Evolutionary conservation across 2,888 invertebrate species (phyloP), one percentile per base, ranked within the genome.

Genomic region (Morinoia aosen): DNA sequence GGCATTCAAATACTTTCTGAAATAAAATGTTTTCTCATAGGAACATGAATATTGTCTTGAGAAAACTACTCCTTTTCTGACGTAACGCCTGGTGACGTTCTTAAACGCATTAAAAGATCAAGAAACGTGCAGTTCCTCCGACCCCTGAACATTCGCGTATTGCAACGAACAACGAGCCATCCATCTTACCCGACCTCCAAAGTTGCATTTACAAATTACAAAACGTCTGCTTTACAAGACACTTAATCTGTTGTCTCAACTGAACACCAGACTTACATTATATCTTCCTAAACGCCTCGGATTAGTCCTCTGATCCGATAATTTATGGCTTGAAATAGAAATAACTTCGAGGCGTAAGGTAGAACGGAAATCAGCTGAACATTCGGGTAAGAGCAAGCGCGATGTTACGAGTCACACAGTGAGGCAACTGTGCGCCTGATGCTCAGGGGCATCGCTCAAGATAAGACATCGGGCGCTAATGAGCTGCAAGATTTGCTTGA

Each of bases 381-480:
- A 33, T 76, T 33, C 25, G 1, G 76, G 61, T 61, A 61, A 5
- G 61, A 19, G 33, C 76, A 76, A 10, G 33, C 33, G 33, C 76
- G 33, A 12, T 33, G 8, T 76, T 33, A 76, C 0, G 76, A 7
- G 76, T 25, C 76, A 76, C 33, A 76, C 25, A 33, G 5, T 48
- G 2, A 76, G 25, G 76, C 76, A 19, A 33, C 8, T 76, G 76
- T 76, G 76, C 25, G 76, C 33, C 76, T 76, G 76, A 76, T 76
- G 76, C 76, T 76, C 76, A 76, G 76, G 76, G 19, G 40, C 90
- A 90, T 90, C 90, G 90, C 90, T 90, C 90, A 90, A 90, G 90
- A 90, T 90, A 90, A 90, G 40, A 90, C 90, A 48, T 40, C 90
- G 90, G 2, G 90, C 40, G 39, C 90, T 90, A 90, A 90, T 90